A percentile compares a stretch with the other conserved stretches of the same genome.
Conservation (phyloP, 2,113 vertebrate genomes). For the Microcebus ravelobensis region DNA sequence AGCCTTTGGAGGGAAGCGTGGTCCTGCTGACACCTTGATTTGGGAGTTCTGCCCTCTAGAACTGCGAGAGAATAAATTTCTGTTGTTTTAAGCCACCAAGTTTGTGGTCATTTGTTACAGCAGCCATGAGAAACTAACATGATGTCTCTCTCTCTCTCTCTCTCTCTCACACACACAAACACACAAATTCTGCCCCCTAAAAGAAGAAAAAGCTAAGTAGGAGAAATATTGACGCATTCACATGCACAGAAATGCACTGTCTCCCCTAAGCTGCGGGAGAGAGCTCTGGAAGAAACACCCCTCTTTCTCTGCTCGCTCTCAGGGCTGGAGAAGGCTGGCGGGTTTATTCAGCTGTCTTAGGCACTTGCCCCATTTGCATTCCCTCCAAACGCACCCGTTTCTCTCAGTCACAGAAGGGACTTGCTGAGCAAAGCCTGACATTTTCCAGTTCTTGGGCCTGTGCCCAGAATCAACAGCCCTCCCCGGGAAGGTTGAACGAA, state of each 20-base stretch:
- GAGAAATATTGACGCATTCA: not conserved
- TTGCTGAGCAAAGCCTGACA: constrained; percentile 50
- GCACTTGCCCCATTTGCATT: constrained; percentile 29
- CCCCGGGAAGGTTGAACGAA: not conserved
- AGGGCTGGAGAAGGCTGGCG: not conserved
- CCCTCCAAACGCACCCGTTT: not conserved
- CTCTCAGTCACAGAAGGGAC: constrained; percentile 43
- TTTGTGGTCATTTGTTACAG: not conserved
- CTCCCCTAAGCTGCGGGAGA: not conserved
- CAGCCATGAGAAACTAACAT: not conserved
- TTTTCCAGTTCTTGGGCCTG: constrained; percentile 62
- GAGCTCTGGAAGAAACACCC: not conserved
- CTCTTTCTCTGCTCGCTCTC: not conserved
- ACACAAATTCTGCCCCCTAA: not conserved
- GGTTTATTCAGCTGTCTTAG: not conserved
- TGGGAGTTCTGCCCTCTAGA: not conserved
- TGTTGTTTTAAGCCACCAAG: not conserved
- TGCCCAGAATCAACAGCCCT: constrained; percentile 47
- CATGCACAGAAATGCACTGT: rapidly evolving
- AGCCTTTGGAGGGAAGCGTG: not conserved
- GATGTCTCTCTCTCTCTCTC: too few relatives aligned
- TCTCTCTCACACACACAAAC: not conserved
- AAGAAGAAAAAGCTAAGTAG: too few relatives aligned
- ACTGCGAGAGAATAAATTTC: not conserved
- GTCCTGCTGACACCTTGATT: not conserved